Evolutionary conservation across 1,140 invertebrate genomes (phyloP), one percentile per base, ranked within the genome.

Genomic region (Hormaphis cornu): DNA sequence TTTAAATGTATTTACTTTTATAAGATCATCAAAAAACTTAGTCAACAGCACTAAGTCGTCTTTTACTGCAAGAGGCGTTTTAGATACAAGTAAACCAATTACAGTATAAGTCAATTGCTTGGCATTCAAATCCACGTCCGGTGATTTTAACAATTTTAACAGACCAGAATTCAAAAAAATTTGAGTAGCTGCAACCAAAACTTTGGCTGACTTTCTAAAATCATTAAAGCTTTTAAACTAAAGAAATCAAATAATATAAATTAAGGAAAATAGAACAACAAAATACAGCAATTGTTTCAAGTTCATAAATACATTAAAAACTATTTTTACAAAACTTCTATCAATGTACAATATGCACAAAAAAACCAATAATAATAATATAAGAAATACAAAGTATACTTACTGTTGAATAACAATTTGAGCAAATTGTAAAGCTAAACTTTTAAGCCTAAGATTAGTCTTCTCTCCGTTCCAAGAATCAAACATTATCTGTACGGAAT

Each of bases 391-490:
- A 56, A 59, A 72, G 20, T 61, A 12, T 24, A 63, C 59, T 76
- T 72, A 75, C 74, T 77, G 66, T 69, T 73, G 84, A 42, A 92
- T 86, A 22, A 95, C 84, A 74, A 91, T 88, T 61, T 87, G 82
- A 48, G 89, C 84, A 81, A 93, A 93, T 77, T 90, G 87, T 2
- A 95, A 79, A 28, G 90, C 88, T 75, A 90, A 80, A 24, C 83
- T 84, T 74, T 91, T 90, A 46, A 95, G 82, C 73, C 90, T 88
- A 1, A 85, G 80, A 80, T 93, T 92, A 1, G 90, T 90, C 75
- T 90, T 88, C 12, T 81, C 83, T 54, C 90, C 91, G 80, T 89
- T 93, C 8, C 95, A 78, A 42, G 90, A 89, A 73, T 93, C 90
- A 80, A 93, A 95, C 70, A 94, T 85, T 20, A 92, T 66, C 61